phyloP scores from a whole-genome alignment of 2,888 invertebrate species.

The Catotricha subobsoleta region DNA sequence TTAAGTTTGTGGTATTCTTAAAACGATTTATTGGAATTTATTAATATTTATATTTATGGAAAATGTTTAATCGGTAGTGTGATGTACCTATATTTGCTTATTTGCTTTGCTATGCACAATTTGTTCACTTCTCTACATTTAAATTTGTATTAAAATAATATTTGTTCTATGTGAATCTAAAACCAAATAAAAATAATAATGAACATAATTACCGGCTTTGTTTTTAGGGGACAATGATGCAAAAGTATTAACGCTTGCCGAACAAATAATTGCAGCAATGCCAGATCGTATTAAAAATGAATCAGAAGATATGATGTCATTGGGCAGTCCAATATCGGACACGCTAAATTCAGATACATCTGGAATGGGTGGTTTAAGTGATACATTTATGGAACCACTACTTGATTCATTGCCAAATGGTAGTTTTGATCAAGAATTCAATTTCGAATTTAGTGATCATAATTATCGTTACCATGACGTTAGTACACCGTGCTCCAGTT shows the following conservation, averaged over 20 bases:
- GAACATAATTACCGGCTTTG: background rate
- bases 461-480: conserved; percentile 62
- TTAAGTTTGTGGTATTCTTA: no score
- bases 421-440: conserved; percentile 51
- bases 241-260: conserved; percentile 80
- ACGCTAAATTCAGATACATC: conserved; percentile 28
- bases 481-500: conserved; percentile 66
- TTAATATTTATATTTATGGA: no score
- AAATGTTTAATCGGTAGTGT: no score
- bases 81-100: no score
- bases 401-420: conserved; percentile 45
- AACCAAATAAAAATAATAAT: background rate
- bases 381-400: conserved; percentile 59
- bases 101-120: no score
- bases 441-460: conserved; percentile 67
- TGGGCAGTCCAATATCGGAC: conserved; percentile 37
- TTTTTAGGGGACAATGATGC: conserved; percentile 78
- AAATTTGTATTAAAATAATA: no score
- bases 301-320: conserved; percentile 48
- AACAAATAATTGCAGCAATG: conserved; percentile 96
- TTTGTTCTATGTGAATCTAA: no score
- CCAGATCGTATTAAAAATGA: conserved; percentile 90
- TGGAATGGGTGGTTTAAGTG: conserved; percentile 25
- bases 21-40: no score
- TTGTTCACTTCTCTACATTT: no score